Base-by-base conservation (phyloP, 1,140 invertebrate species). In the Eriocheir sinensis region DNA sequence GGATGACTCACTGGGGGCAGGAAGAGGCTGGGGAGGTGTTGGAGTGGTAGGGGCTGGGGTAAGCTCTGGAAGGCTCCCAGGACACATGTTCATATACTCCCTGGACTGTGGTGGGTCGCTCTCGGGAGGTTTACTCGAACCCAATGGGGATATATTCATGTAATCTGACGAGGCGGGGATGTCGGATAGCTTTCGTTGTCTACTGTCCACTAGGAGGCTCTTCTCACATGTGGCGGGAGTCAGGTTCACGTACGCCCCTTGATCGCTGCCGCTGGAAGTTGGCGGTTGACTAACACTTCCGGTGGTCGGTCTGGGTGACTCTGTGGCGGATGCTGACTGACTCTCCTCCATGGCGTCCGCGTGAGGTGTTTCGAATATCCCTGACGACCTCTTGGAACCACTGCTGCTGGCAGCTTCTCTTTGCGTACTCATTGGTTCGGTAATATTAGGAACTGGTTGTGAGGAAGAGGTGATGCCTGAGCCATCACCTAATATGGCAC, bases 81-180 rank as follows among this genome's bases (percentile, higher is more conserved):
- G 94, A 79, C 94, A 95, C 94, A 95, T 92, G 72, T 95, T 95
- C 21, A 95, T 86, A 89, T 95, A 95, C 15, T 95, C 94, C 34
- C 80, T 81, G 12, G 94, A 60, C 72, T 94, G 89, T 1, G 80
- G 83, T 41, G 81, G 30, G 15, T 95, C 91, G 81, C 48, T 79
- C 41, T 94, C 93, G 30, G 80, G 41, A 48, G 53, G 36, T 72
- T 91, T 94, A 72, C 81, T 86, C 2, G 94, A 72, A 53, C 81
- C 60, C 53, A 95, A 80, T 93, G 91, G 94, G 81, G 91, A 93
- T 89, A 93, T 79, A 72, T 95, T 93, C 91, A 93, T 92, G 40
- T 92, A 93, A 80, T 92, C 94, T 41, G 83, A 72, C 53, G 91
- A 95, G 38, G 44, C 60, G 15, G 94, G 93, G 17, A 34, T 40